Base-by-base conservation (phyloP, 2,888 invertebrate genomes). In the Oegoconia quadripuncta region DNA sequence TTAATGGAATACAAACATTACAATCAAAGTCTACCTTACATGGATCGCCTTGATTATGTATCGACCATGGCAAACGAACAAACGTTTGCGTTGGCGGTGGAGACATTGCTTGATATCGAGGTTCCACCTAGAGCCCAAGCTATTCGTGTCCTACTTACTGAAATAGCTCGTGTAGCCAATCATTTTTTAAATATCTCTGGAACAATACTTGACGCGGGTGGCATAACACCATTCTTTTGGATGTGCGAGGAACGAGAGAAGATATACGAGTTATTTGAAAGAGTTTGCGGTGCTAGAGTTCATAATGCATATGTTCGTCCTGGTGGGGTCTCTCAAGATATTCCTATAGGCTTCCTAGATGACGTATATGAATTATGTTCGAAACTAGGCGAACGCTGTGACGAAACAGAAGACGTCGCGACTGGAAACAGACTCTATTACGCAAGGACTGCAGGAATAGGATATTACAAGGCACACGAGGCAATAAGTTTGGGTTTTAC, bases 161-260 rank as follows among this genome's bases (percentile, higher is more conserved):
- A 97, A 78, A 71, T 96, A 9, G 92, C 92, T 37, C 90, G 97
- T 31, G 66, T 97, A 33, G 88, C 93, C 37, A 97, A 96, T 73
- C 97, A 97, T 71, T 81, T 93, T 35, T 89, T 96, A 78, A 93
- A 92, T 36, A 73, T 95, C 28, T 91, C 92, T 0, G 91, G 93
- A 0, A 92, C 94, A 43, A 89, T 93, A 14, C 81, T 97, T 11
- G 97, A 97, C 64, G 90, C 94, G 14, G 97, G 97, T 14, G 96
- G 93, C 3, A 92, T 97, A 50, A 95, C 96, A 1, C 97, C 97
- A 1, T 92, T 96, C 61, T 96, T 97, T 74, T 97, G 96, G 96
- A 88, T 95, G 64, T 96, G 95, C 70, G 96, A 97, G 75, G 97
- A 95, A 74, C 88, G 95, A 33, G 96, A 96, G 76, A 96, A 96